Conservation (phyloP, 2,888 invertebrate genomes). For the Galerucella nymphaeae region DNA sequence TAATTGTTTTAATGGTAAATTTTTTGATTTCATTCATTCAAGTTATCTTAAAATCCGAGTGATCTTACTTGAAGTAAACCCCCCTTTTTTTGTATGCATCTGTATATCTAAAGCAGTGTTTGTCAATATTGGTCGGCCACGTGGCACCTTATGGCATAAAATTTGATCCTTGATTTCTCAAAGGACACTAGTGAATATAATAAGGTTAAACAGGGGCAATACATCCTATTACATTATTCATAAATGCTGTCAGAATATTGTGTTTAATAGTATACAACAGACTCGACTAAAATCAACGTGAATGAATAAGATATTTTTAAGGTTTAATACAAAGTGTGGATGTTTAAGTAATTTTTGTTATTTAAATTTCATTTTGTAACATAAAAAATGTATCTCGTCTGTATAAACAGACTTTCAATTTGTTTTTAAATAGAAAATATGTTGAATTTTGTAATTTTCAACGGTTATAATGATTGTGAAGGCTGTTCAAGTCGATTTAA, state of each 20-base stretch:
- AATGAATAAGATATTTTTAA: background rate
- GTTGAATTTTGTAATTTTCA: too few relatives aligned
- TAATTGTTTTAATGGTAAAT: too few relatives aligned
- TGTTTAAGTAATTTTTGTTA: too few relatives aligned
- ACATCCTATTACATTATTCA: conserved; percentile 50
- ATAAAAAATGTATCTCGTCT: too few relatives aligned
- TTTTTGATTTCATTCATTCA: too few relatives aligned
- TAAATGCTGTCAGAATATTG: conserved; percentile 45
- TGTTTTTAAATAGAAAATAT: too few relatives aligned
- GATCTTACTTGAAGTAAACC: too few relatives aligned
- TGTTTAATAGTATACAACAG: conserved; percentile 40
- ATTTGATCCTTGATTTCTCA: conserved; percentile 51
- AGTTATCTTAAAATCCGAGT: too few relatives aligned
- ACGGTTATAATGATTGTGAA: too few relatives aligned
- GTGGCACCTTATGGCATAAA: conserved; percentile 35
- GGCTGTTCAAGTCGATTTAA: too few relatives aligned
- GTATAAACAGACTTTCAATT: too few relatives aligned
- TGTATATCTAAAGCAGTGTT: background rate
- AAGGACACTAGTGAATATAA: conserved; percentile 47
- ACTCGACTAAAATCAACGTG: conserved; percentile 22
- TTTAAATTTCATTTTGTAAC: too few relatives aligned
- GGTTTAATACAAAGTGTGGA: background rate
- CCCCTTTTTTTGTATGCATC: background rate
- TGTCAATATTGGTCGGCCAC: conserved; percentile 22
- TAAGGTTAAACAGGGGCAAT: conserved; percentile 49